These are phyloP conservation scores for Bostrychus sinensis DNA, from an alignment of 2,113 vertebrate genomes.

Conservation along the genomic window DNA sequence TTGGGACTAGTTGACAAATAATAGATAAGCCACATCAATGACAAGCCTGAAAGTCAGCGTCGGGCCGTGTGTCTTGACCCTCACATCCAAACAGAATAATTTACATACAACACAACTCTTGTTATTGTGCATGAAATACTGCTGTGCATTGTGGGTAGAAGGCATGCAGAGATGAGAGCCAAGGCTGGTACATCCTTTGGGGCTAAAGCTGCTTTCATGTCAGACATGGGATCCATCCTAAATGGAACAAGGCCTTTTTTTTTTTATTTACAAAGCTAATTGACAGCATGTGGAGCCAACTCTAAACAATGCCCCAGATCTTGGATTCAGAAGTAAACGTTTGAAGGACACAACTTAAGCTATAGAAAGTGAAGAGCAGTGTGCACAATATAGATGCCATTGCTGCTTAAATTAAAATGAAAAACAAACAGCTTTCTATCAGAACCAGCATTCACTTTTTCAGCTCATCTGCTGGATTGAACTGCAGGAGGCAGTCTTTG, in stretches of 20 bases:
- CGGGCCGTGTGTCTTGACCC: constrained; percentile 41
- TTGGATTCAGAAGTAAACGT: constrained; percentile 68
- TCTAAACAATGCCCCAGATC: constrained; percentile 73
- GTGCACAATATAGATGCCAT: too few species aligned
- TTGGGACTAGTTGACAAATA: constrained; percentile 56
- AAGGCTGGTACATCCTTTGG: constrained; percentile 60
- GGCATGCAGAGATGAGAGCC: constrained; percentile 55
- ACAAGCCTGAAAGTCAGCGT: constrained; percentile 51
- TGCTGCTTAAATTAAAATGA: too few species aligned
- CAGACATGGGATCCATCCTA: constrained; percentile 72
- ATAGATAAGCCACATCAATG: constrained; percentile 61
- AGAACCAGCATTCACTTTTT: too few species aligned
- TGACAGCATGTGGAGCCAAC: constrained; percentile 63
- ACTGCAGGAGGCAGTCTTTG: too few species aligned
- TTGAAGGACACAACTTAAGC: constrained; percentile 70
- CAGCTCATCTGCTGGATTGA: too few species aligned
- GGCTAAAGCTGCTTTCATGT: constrained; percentile 73
- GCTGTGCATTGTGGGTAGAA: constrained; percentile 33
- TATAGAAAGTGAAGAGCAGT: too few species aligned
- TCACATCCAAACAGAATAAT: constrained; percentile 17
- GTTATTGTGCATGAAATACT: constrained; percentile 16
- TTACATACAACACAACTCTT: constrained; percentile 26
- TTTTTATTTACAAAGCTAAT: constrained; percentile 77
- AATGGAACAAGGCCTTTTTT: constrained; percentile 76
- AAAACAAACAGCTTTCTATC: too few species aligned